Base-by-base conservation (phyloP, 1,140 invertebrate species). In the Sycophila sp. region DNA sequence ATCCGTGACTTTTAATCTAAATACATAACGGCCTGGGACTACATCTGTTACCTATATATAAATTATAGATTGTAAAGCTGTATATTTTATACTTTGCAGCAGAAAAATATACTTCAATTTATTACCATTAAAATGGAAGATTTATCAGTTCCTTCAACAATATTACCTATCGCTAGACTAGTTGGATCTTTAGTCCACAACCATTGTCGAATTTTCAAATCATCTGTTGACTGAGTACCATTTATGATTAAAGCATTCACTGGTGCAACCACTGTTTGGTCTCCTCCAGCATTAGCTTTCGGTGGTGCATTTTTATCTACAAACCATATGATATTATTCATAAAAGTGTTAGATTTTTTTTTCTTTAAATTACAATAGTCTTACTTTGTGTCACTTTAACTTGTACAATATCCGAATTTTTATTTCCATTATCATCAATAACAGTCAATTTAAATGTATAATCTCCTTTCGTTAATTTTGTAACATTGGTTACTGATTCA, bases 311-410 rank as follows among this genome's bases (percentile, higher is more conserved):
- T 98, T 83, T 93, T 92, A 86, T 95, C 95, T 96, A 75, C 40
- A 78, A 74, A 78, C 17, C n/a, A n/a, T n/a, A n/a, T n/a, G n/a
- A n/a, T n/a, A n/a, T n/a, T n/a, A n/a, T n/a, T n/a, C n/a, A n/a
- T n/a, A n/a, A n/a, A n/a, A n/a, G n/a, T n/a, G n/a, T n/a, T n/a
- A n/a, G n/a, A n/a, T n/a, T n/a, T n/a, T n/a, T n/a, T n/a, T n/a
- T n/a, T n/a, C n/a, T n/a, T n/a, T n/a, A n/a, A 11, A 15, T 60
- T 60, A 17, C 32, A 45, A 30, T 11, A 19, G 72, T 90, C 90
- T 90, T 90, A 97, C 95, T 95, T 87, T 97, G 95, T 67, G 94
- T 93, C n/a, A 98, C 95, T 73, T 90, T 93, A 15, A 98, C 87
- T 77, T 88, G 89, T 22, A 93, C 90, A 36, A 87, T 89, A 81